These are phyloP conservation scores for Mus minutoides DNA, from an alignment of 2,797 vertebrate genomes.

Conservation along the genomic window DNA sequence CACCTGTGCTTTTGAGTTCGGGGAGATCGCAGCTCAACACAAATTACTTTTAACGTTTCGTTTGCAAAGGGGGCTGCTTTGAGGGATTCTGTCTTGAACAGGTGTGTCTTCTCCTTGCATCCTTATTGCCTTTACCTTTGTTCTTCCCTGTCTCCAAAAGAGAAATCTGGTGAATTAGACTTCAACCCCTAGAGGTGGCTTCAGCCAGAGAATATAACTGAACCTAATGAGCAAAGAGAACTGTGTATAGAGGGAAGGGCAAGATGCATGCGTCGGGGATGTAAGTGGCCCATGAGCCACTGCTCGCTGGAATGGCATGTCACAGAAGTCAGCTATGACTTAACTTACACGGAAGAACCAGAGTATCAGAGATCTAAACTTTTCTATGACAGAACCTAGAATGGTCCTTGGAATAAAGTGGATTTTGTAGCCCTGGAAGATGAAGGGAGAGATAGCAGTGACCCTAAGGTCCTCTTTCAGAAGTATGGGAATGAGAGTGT, in stretches of 20 bases:
- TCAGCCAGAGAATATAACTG: constrained; percentile 58
- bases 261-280: neutral
- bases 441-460: neutral
- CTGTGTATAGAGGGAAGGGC: neutral
- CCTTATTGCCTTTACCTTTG: constrained; percentile 67
- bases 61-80: constrained; percentile 74
- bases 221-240: constrained; percentile 54
- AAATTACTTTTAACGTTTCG: constrained; percentile 77
- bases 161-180: constrained; percentile 63
- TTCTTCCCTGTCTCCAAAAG: constrained; percentile 68
- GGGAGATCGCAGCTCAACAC: constrained; percentile 80
- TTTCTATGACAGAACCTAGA: neutral
- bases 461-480: neutral
- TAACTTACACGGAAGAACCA: neutral
- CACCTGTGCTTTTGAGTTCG: constrained; percentile 81
- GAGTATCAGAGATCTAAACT: neutral
- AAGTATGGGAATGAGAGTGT: neutral
- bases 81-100: constrained; percentile 68
- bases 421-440: neutral
- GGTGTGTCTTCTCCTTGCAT: constrained; percentile 68
- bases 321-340: neutral
- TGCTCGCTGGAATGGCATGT: neutral
- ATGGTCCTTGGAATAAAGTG: neutral
- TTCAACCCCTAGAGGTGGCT: constrained; percentile 48
- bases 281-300: neutral